Conservation (phyloP, 1,140 invertebrate genomes). For the Arctopsyche grandis region DNA sequence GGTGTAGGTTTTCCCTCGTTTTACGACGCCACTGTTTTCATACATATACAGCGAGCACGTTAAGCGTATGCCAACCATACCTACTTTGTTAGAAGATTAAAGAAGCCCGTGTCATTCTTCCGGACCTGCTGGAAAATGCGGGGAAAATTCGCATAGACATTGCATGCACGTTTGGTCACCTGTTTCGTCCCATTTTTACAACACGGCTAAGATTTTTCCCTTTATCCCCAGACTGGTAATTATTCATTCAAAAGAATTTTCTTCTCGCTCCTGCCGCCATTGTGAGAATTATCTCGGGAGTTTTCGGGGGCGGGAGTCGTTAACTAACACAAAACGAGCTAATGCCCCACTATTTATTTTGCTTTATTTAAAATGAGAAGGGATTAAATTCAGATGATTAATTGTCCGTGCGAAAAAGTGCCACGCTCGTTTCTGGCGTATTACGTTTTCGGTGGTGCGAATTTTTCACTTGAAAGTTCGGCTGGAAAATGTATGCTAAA, state of each 20-base stretch:
- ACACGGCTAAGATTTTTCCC: background rate
- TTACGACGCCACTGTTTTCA: too few relatives aligned
- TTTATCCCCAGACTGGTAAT: background rate
- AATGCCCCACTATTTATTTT: slow-evolving; percentile 23
- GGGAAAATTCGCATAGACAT: background rate
- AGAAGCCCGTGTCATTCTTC: slow-evolving; percentile 12
- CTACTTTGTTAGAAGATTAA: background rate
- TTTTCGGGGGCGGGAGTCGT: slow-evolving; percentile 3
- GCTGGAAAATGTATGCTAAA: too few relatives aligned
- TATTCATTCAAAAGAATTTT: slow-evolving; percentile 26
- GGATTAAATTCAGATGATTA: slow-evolving; percentile 3
- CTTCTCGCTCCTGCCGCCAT: background rate
- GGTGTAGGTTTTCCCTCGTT: too few relatives aligned
- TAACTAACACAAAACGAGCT: slow-evolving; percentile 29
- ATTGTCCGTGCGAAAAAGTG: background rate
- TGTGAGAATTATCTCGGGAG: slow-evolving; percentile 1
- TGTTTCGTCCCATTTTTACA: background rate
- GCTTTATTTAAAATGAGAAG: slow-evolving; percentile 22
- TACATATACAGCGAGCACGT: too few relatives aligned
- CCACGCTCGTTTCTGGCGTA: too few relatives aligned
- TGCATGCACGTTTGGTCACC: background rate
- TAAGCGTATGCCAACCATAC: background rate
- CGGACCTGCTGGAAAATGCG: background rate
- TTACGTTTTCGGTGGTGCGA: too few relatives aligned
- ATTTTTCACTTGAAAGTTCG: too few relatives aligned